phyloP scores from a whole-genome alignment of 2,113 vertebrate genomes.

The Dasypus novemcinctus region DNA sequence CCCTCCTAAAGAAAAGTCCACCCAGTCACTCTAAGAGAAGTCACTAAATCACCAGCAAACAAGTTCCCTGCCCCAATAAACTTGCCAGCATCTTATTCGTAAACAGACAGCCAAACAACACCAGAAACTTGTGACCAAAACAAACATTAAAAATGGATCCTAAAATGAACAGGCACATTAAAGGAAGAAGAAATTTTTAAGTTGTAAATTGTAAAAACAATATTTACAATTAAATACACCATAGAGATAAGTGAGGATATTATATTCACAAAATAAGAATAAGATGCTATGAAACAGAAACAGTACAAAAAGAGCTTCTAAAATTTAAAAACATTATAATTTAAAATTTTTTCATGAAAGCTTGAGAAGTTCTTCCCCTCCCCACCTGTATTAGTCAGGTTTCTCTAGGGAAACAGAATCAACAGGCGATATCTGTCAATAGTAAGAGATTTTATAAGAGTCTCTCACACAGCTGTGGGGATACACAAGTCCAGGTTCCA shows the following conservation, averaged over 20 bases:
- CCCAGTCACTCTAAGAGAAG: neutral
- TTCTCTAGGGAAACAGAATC: too few species aligned
- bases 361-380: neutral
- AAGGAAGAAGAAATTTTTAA: conserved; percentile 11
- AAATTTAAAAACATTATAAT: conserved; percentile 17
- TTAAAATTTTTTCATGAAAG: conserved; percentile 29
- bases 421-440: too few species aligned
- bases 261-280: neutral
- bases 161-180: neutral
- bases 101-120: neutral
- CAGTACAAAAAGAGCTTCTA: neutral
- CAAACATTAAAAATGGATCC: neutral
- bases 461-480: too few species aligned
- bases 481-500: too few species aligned
- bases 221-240: neutral
- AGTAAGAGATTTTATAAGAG: too few species aligned
- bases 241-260: conserved; percentile 19
- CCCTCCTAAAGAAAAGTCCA: neutral
- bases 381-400: too few species aligned
- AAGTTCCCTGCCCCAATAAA: neutral
- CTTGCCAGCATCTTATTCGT: neutral
- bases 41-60: neutral
- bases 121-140: neutral
- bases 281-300: neutral
- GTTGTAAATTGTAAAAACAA: neutral